Base-by-base conservation (phyloP, 1,140 invertebrate species). In the Nixonia krombeini region DNA sequence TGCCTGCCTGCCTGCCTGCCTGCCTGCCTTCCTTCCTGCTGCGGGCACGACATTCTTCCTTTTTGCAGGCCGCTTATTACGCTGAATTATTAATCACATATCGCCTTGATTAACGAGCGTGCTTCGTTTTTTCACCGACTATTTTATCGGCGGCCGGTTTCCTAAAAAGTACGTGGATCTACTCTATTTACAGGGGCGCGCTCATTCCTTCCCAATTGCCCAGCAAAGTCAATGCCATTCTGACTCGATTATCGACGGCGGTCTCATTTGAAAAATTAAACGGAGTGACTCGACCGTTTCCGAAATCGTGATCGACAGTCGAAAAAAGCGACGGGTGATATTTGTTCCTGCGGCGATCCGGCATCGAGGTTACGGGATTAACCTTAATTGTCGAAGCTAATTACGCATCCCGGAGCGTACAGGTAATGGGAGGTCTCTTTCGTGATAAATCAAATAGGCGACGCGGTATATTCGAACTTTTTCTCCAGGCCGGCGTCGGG, bases 381-480 rank as follows among this genome's bases (percentile, higher is more conserved):
- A 58, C 29, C 52, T 62, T 63, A 70, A 78, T 68, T 68, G 58
- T 57, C 47, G 63, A n/a, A 9, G 62, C 56, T 76, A 76, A 78
- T 79, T 78, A 71, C 45, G 66, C 51, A 57, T 64, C 63, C 51
- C 31, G 42, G 49, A 68, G 72, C 53, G 40, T 55, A 70, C 52
- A 50, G 56, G 44, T 63, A 63, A 73, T 70, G 66, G 58, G 52
- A 72, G 50, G 55, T 69, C 51, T 67, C 13, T 17, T 51, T 47
- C 41, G 53, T 57, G 59, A 76, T 77, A 73, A 76, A 75, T 77
- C 49, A 63, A 63, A 35, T 12, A 45, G 41, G n/a, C 29, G 40
- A 13, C 49, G 13, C 28, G n/a, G n/a, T n/a, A n/a, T 21, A 23
- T 23, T 29, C 37, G 12, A 41, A 52, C 28, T 52, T 42, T 41